Evolutionary conservation across 2,113 vertebrate species (phyloP).

Genomic region (Lampris megalopsis): DNA sequence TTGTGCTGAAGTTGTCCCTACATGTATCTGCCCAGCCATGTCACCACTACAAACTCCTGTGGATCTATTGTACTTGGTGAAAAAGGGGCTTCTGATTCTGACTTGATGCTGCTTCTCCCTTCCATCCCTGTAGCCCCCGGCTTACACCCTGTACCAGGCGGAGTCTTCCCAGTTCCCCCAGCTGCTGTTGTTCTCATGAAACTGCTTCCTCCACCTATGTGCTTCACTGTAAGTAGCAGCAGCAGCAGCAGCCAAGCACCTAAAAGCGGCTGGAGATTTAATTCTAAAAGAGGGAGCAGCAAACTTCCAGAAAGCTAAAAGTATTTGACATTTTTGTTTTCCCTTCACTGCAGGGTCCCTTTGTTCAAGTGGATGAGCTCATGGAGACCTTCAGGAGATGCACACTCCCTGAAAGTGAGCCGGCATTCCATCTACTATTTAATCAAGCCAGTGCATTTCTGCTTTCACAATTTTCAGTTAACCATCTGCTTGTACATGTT

Average conservation of each 20-base stretch:
- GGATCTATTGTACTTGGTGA: background rate
- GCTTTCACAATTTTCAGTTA: background rate
- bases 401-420: slow-evolving; percentile 97
- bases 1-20: background rate
- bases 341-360: slow-evolving; percentile 88
- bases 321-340: slow-evolving; percentile 20
- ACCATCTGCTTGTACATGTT: background rate
- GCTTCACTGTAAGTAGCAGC: slow-evolving; percentile 90
- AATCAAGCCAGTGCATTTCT: background rate
- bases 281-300: background rate
- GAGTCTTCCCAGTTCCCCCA: slow-evolving; percentile 96
- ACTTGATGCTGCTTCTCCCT: slow-evolving; percentile 17
- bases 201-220: slow-evolving; percentile 94
- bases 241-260: slow-evolving; percentile 19
- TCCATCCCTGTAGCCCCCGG: slow-evolving; percentile 87
- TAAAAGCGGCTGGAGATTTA: background rate
- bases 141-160: slow-evolving; percentile 95
- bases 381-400: slow-evolving; percentile 97
- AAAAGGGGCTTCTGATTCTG: slow-evolving; percentile 9
- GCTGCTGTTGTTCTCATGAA: slow-evolving; percentile 97
- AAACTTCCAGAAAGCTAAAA: background rate
- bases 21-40: background rate
- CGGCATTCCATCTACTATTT: background rate
- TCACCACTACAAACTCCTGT: no score
- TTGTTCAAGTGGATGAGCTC: slow-evolving; percentile 98